phyloP scores from a whole-genome alignment of 2,113 vertebrate genomes.

The Cichladusa arquata region DNA sequence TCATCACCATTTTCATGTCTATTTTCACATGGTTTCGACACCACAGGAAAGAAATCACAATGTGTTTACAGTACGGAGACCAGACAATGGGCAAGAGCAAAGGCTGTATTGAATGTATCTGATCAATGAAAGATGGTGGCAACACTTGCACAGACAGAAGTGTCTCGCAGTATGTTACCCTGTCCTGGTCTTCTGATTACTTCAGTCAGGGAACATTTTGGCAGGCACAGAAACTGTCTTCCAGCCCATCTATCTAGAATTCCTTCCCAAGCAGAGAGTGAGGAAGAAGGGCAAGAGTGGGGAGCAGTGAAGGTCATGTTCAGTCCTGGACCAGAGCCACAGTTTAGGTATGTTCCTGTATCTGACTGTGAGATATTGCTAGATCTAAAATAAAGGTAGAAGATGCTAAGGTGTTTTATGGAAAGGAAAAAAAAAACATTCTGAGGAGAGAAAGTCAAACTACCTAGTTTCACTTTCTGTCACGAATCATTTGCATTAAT shows the following conservation, averaged over 20 bases:
- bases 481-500: background rate
- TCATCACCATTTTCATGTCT: background rate
- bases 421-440: background rate
- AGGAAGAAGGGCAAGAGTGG: background rate
- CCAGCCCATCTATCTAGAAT: background rate
- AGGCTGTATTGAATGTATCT: background rate
- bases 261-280: background rate
- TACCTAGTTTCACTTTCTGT: background rate
- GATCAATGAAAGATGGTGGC: background rate
- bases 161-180: background rate
- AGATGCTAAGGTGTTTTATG: background rate
- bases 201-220: background rate
- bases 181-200: rapidly evolving
- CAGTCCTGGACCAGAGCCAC: background rate
- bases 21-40: background rate
- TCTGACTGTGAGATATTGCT: background rate
- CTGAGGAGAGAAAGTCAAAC: background rate
- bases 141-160: rapidly evolving
- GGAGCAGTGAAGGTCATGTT: background rate
- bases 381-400: background rate
- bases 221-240: background rate
- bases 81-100: background rate
- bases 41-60: background rate
- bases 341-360: background rate
- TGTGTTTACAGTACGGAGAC: background rate